Base-by-base conservation (phyloP, 2,888 invertebrate genomes). In the Crematogaster levior region DNA sequence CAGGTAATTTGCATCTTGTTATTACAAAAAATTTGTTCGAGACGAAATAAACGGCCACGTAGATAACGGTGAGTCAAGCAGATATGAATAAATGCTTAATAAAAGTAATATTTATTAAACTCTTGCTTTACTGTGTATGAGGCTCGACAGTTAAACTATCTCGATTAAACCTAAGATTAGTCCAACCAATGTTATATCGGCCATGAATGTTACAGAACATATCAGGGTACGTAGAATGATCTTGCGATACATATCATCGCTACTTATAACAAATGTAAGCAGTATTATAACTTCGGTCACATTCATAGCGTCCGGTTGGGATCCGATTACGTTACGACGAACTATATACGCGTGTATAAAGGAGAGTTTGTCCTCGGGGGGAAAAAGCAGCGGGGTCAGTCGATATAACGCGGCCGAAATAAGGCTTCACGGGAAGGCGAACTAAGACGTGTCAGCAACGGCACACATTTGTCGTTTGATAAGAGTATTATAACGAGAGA, bases 251-350 rank as follows among this genome's bases (percentile, higher is more conserved):
- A 70, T 70, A 79, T 68, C 43, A 34, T 68, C 70, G 70, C 56
- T 68, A 77, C 77, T 77, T 56, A 43, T 53, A 56, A 79, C 77
- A 79, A 79, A 70, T 79, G 77, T 77, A 77, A 77, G 77, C 53
- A 21, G 18, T 79, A 70, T 53, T 46, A 56, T 43, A 68, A 70
- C 43, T 12, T 21, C 24, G 43, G 68, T 43, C 68, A 27, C 56
- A 79, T 58, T 79, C 34, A 70, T 12, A 34, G 24, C 70, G 43
- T 68, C 68, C 77, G 70, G 30, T 58, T 21, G 34, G 43, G 18
- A 30, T 79, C 77, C 70, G 77, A 79, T 79, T 79, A 79, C 77
- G 30, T 79, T 79, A 70, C 70, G 77, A 43, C 70, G 77, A 79
- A 79, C 18, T 12, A 15, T 12, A 15, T 43, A 56, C 43, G 53